phyloP scores from a whole-genome alignment of 1,140 invertebrate genomes.

The Vanessa atalanta region DNA sequence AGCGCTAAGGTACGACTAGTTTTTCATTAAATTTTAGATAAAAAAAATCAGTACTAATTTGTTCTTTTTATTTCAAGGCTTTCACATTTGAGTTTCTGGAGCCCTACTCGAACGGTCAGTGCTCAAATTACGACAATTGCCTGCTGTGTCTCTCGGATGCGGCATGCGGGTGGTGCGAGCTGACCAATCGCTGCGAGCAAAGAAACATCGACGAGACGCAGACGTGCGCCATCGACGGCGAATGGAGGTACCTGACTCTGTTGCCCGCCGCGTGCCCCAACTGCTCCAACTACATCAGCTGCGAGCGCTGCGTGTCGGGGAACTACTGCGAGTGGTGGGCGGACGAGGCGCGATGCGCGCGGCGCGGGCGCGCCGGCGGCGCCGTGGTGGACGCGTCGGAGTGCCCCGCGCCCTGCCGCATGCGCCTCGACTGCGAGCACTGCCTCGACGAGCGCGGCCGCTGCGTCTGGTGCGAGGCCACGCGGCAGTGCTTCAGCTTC shows the following conservation, averaged over 20 bases:
- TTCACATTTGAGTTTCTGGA: slow-evolving; percentile 95
- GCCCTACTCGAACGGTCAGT: slow-evolving; percentile 90
- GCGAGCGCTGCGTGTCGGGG: slow-evolving; percentile 87
- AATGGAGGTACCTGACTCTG: slow-evolving; percentile 90
- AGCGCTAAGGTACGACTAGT: slow-evolving; percentile 83
- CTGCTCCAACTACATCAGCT: slow-evolving; percentile 94
- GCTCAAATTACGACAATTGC: slow-evolving; percentile 90
- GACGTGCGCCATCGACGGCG: slow-evolving; percentile 81
- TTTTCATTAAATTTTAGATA: too few species aligned
- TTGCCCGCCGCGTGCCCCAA: slow-evolving; percentile 90
- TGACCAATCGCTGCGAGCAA: slow-evolving; percentile 84
- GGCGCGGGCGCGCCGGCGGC: slow-evolving; percentile 87
- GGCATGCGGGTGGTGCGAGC: slow-evolving; percentile 94
- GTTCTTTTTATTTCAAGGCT: slow-evolving; percentile 71
- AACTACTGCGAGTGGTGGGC: slow-evolving; percentile 94
- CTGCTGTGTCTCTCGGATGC: slow-evolving; percentile 93
- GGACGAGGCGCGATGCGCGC: slow-evolving; percentile 90
- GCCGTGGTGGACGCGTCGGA: slow-evolving; percentile 83
- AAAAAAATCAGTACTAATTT: neutral
- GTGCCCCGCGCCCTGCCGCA: slow-evolving; percentile 89
- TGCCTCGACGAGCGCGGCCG: slow-evolving; percentile 92
- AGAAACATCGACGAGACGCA: slow-evolving; percentile 84
- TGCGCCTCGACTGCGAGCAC: slow-evolving; percentile 88
- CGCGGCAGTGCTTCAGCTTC: slow-evolving; percentile 95
- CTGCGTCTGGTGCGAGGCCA: slow-evolving; percentile 97